Base-by-base conservation (phyloP, 2,888 invertebrate genomes). In the Saturnia japonica region DNA sequence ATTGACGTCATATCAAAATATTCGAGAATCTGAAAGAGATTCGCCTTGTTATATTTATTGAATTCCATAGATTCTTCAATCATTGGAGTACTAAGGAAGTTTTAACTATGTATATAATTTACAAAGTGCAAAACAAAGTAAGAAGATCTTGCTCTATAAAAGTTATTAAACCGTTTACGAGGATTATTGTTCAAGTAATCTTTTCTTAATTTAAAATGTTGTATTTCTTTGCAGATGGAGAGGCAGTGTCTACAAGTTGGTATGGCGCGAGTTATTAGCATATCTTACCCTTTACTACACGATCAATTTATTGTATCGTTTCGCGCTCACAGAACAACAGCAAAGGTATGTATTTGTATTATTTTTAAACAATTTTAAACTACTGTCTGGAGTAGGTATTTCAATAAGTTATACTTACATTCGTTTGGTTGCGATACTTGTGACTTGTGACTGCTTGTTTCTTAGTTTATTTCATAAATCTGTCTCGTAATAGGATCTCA, bases 211-310 rank as follows among this genome's bases (percentile, higher is more conserved):
- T 22, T 54, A 43, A 43, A 43, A 51, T 25, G 68, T 72, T 66
- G 69, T 64, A 76, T 74, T 77, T 74, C 68, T 74, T 78, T 74
- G 28, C 96, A 98, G 98, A 95, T 99, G 99, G 99, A 95, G 97
- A 85, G 98, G 98, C 83, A 98, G 98, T 88, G 98, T 99, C 62
- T 99, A 99, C 95, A 99, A 99, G 95, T 93, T 99, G 88, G 96
- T 99, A 76, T 99, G 98, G 98, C 96, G 98, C 81, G 99, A 99
- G 94, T 94, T 98, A 76, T 90, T 98, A 85, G 97, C 97, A 72
- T 99, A 98, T 93, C 95, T 97, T 86, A 95, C 96, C 80, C 91
- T 98, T 78, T 99, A 98, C 94, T 97, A 97, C 92, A 95, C 96
- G 80, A 97, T 99, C 87, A 98, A 98, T 92, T 93, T 98, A 80